Conservation (phyloP, 2,113 vertebrate genomes). For the Sardina pilchardus region DNA sequence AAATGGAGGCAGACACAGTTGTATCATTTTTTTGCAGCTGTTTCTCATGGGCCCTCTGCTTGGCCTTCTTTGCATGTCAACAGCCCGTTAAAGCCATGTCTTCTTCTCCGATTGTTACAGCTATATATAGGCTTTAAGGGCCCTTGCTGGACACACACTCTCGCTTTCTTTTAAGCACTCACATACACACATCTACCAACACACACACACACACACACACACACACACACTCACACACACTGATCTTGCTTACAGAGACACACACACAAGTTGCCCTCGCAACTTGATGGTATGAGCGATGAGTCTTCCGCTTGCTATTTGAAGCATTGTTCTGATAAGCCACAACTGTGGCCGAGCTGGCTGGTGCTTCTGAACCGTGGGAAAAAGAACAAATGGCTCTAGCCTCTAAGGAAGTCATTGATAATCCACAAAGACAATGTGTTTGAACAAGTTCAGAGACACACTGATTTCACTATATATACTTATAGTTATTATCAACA, state of each 20-base stretch:
- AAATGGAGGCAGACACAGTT: slow-evolving; percentile 28
- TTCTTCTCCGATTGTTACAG: slow-evolving; percentile 46
- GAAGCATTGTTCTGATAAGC: slow-evolving; percentile 78
- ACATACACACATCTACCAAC: slow-evolving; percentile 32
- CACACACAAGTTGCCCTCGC: slow-evolving; percentile 45
- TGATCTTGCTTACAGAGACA: slow-evolving; percentile 27
- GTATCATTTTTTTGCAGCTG: slow-evolving; percentile 41
- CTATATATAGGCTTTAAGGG: slow-evolving; percentile 46
- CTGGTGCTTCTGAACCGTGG: slow-evolving; percentile 70
- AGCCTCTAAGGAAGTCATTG: slow-evolving; percentile 45
- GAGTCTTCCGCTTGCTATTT: slow-evolving; percentile 64
- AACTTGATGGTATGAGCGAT: slow-evolving; percentile 63
- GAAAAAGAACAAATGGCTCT: slow-evolving; percentile 77
- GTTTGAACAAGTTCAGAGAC: slow-evolving; percentile 28
- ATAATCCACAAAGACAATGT: not conserved
- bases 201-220: slow-evolving; percentile 26
- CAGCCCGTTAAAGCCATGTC: slow-evolving; percentile 34
- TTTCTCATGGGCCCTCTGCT: slow-evolving; percentile 32
- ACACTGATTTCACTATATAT: not conserved
- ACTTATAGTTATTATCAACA: not conserved
- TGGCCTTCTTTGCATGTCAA: slow-evolving; percentile 44
- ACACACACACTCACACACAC: slow-evolving; percentile 36
- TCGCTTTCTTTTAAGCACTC: slow-evolving; percentile 2
- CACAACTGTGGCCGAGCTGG: slow-evolving; percentile 47
- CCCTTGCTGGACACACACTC: slow-evolving; percentile 8